A percentile compares a stretch with the other conserved stretches of the same genome.
These are phyloP conservation scores for Pteruthius melanotis DNA, from an alignment of 2,113 vertebrate species.

Conservation along the genomic window DNA sequence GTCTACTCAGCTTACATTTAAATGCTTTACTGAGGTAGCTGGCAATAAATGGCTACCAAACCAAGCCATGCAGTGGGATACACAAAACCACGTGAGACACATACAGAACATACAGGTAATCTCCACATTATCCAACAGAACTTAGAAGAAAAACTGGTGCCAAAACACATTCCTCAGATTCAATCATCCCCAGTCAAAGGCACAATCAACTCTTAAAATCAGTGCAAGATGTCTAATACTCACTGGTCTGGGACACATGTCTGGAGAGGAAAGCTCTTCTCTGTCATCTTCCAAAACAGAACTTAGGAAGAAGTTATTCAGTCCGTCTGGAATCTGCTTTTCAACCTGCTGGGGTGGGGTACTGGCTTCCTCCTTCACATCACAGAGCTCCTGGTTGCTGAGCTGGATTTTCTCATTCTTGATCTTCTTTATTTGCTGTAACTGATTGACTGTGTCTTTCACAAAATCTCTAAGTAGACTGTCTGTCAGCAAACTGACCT, in stretches of 20 bases:
- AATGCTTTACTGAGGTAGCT: not conserved
- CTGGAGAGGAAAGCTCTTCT: constrained; percentile 90
- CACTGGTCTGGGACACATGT: constrained; percentile 86
- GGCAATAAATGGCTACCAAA: not conserved
- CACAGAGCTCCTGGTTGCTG: constrained; percentile 72
- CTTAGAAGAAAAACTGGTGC: not conserved
- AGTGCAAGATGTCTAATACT: constrained; percentile 65
- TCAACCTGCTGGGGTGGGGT: constrained; percentile 3
- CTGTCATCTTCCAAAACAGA: constrained; percentile 78
- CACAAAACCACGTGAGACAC: not conserved
- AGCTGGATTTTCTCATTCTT: constrained; percentile 85
- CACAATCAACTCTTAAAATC: not conserved
- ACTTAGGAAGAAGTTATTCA: constrained; percentile 74
- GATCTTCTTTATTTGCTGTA: constrained; percentile 83
- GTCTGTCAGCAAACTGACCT: constrained; percentile 81
- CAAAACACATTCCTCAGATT: not conserved
- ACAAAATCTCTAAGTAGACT: constrained; percentile 82
- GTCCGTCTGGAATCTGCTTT: constrained; percentile 56
- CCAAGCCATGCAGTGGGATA: not conserved
- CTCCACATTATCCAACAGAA: not conserved
- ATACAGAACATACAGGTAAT: not conserved
- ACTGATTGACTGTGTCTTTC: constrained; percentile 81
- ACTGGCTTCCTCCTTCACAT: constrained; percentile 39
- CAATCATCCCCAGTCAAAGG: not conserved
- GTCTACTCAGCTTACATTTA: not conserved